A percentile compares a stretch with the other conserved stretches of the same genome.
Evolutionary conservation across 2,888 invertebrate genomes (phyloP).

Genomic region (Acleris sparsana): DNA sequence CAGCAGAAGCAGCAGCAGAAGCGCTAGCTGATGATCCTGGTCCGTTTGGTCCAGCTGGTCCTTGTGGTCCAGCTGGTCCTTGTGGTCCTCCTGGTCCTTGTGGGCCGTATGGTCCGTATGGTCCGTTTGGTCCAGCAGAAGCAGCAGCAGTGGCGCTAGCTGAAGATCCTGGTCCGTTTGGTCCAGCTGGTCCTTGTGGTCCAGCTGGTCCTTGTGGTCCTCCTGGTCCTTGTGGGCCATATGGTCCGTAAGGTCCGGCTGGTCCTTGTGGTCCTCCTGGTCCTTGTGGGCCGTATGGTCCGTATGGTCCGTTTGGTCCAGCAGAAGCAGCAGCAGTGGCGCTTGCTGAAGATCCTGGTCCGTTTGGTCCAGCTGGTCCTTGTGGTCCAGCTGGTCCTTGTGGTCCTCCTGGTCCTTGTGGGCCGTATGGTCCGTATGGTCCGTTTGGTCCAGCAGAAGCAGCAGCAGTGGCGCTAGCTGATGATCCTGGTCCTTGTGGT

Average conservation of each 20-base stretch:
- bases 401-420: background rate
- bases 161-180: slow-evolving; percentile 6
- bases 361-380: too few relatives aligned
- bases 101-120: slow-evolving; percentile 8
- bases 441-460: slow-evolving; percentile 33
- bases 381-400: too few relatives aligned
- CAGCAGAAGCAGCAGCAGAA: background rate
- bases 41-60: slow-evolving; percentile 12
- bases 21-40: slow-evolving; percentile 15
- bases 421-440: slow-evolving; percentile 9
- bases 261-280: slow-evolving; percentile 27
- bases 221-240: slow-evolving; percentile 1
- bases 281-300: background rate
- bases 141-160: background rate
- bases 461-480: slow-evolving; percentile 33
- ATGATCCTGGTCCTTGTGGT: slow-evolving; percentile 23
- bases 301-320: background rate
- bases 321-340: too few relatives aligned
- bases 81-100: slow-evolving; percentile 1
- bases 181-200: slow-evolving; percentile 8
- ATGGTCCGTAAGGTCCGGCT: slow-evolving; percentile 6
- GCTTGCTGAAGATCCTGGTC: too few relatives aligned
- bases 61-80: slow-evolving; percentile 4
- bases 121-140: background rate
- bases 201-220: too few relatives aligned